Evolutionary conservation across 1,140 invertebrate genomes (phyloP).

Genomic region (Diuraphis noxia): DNA sequence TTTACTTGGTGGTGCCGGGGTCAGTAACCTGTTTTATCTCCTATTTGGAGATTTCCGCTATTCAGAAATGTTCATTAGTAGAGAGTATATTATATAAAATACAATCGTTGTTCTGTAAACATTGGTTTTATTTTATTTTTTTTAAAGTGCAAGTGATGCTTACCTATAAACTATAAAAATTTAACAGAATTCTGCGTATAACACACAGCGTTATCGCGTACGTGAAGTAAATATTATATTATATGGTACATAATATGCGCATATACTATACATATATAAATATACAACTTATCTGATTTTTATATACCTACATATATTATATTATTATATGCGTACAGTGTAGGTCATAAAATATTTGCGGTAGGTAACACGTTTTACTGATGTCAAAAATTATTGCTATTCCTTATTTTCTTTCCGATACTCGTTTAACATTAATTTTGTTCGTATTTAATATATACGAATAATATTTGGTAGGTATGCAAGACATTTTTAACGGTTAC

Average conservation of each 20-base stretch:
- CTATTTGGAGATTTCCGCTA: too few species aligned
- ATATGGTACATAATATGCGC: not conserved
- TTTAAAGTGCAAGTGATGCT: not conserved
- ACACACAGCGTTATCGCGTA: not conserved
- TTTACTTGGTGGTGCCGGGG: too few species aligned
- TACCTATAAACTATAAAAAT: not conserved
- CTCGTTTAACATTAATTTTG: not conserved
- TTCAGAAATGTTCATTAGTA: too few species aligned
- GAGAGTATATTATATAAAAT: not conserved
- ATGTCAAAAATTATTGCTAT: constrained; percentile 10
- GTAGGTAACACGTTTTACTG: constrained; percentile 21
- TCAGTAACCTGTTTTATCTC: too few species aligned
- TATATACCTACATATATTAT: not conserved
- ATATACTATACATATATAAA: not conserved
- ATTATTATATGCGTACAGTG: constrained; percentile 5
- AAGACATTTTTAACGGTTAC: not conserved
- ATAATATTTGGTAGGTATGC: not conserved
- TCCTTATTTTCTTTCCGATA: not conserved
- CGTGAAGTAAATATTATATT: not conserved
- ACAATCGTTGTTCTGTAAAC: not conserved
- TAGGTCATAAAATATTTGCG: constrained; percentile 8
- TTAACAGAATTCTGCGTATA: not conserved
- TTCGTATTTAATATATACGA: not conserved
- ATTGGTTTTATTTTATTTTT: not conserved
- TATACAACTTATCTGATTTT: not conserved